Evolutionary conservation across 1,140 invertebrate genomes (phyloP).

Genomic region (Batillaria attramentaria): DNA sequence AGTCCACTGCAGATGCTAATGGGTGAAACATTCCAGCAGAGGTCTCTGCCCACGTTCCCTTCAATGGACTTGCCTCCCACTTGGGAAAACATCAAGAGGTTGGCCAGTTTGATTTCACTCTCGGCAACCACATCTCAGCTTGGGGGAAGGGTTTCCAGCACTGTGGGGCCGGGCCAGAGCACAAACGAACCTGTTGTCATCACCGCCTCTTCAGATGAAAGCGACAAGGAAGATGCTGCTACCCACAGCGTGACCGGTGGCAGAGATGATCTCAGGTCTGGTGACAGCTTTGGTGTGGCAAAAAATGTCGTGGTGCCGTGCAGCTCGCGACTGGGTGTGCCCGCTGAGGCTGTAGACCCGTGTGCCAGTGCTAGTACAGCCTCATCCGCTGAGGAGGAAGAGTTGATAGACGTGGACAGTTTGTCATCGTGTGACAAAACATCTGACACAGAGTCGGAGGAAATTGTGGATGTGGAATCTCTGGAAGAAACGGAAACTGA

Average conservation of each 20-base stretch:
- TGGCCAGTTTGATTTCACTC: conserved; percentile 9
- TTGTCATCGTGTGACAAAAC: conserved; percentile 14
- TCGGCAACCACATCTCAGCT: neutral
- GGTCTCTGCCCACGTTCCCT: neutral
- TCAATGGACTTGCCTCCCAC: neutral
- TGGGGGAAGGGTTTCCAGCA: neutral
- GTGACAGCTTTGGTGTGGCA: conserved; percentile 3
- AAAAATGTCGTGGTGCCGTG: conserved; percentile 26
- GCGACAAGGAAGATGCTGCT: conserved; percentile 18
- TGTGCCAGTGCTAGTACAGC: neutral
- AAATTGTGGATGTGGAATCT: conserved; percentile 29
- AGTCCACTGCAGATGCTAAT: neutral
- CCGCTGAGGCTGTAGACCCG: conserved; percentile 1
- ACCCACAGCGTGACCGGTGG: neutral
- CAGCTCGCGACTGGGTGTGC: conserved; percentile 6
- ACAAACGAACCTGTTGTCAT: conserved; percentile 18
- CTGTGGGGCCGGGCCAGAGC: conserved; percentile 13
- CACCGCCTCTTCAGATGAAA: conserved; percentile 22
- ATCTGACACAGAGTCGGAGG: neutral
- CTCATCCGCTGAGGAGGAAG: neutral
- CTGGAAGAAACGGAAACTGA: conserved; percentile 1
- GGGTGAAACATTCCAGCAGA: neutral
- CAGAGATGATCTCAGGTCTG: neutral
- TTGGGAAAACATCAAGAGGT: conserved; percentile 20
- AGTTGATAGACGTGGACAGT: conserved; percentile 20